phyloP scores from a whole-genome alignment of 2,797 vertebrate genomes.

The Esox lucius region DNA sequence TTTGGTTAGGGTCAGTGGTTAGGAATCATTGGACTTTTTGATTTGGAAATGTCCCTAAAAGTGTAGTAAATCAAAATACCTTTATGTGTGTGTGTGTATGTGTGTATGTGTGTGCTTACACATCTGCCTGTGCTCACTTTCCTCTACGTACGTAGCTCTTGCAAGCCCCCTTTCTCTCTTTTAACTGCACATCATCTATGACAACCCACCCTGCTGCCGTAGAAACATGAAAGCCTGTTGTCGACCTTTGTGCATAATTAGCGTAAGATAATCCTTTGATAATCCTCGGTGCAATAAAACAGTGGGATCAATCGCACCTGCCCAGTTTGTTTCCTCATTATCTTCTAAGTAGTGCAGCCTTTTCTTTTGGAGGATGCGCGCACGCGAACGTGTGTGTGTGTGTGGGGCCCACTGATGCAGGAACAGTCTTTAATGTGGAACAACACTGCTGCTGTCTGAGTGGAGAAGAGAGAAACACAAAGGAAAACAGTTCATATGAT shows the following conservation, averaged over 20 bases:
- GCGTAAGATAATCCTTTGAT: slow-evolving; percentile 74
- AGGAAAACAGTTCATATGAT: slow-evolving; percentile 37
- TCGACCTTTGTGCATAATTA: slow-evolving; percentile 71
- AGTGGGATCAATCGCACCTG: slow-evolving; percentile 68
- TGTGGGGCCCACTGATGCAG: background rate
- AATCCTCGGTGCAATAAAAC: slow-evolving; percentile 67
- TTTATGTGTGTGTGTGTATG: background rate
- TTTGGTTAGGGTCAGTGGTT: too few relatives aligned
- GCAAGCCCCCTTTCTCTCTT: background rate
- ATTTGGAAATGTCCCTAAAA: too few relatives aligned
- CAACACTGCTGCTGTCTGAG: slow-evolving; percentile 34
- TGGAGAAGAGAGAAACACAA: slow-evolving; percentile 45
- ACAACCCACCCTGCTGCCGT: slow-evolving; percentile 44
- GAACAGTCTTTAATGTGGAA: slow-evolving; percentile 2
- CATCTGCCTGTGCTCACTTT: slow-evolving; percentile 1
- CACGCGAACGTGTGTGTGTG: background rate
- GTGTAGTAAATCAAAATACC: too few relatives aligned
- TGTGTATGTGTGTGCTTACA: background rate
- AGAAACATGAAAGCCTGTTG: slow-evolving; percentile 59
- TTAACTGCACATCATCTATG: slow-evolving; percentile 8
- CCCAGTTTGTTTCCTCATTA: slow-evolving; percentile 72
- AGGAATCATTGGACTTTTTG: too few relatives aligned
- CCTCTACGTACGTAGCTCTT: background rate
- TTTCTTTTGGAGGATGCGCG: slow-evolving; percentile 49
- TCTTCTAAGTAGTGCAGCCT: slow-evolving; percentile 65